Evolutionary conservation across 2,888 invertebrate genomes (phyloP).

Genomic region (Nephrotoma appendiculata): DNA sequence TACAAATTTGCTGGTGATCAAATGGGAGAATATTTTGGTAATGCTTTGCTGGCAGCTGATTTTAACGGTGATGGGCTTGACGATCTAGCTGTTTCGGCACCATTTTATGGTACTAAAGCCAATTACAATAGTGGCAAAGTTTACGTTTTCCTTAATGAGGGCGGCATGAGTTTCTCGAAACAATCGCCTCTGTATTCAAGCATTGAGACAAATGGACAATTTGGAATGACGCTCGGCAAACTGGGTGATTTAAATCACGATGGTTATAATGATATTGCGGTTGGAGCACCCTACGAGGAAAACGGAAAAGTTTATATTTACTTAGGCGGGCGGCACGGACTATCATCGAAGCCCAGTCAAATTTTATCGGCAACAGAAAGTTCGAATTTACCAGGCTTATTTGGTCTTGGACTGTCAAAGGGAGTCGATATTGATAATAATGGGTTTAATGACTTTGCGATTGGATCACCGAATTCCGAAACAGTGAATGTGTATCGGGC

Average conservation of each 20-base stretch:
- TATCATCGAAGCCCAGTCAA: constrained; percentile 44
- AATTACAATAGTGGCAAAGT: constrained; percentile 32
- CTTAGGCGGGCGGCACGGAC: constrained; percentile 46
- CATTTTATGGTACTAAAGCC: constrained; percentile 27
- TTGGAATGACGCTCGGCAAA: constrained; percentile 7
- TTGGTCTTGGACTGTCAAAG: constrained; percentile 14
- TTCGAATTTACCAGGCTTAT: neutral
- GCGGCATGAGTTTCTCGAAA: constrained; percentile 23
- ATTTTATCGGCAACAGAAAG: neutral
- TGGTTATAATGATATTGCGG: constrained; percentile 38
- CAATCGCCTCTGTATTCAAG: constrained; percentile 13
- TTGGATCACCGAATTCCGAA: constrained; percentile 21
- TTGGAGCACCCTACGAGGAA: constrained; percentile 66
- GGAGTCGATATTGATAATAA: constrained; percentile 23
- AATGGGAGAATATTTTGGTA: constrained; percentile 51
- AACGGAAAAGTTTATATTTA: constrained; percentile 59
- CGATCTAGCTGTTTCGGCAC: constrained; percentile 51
- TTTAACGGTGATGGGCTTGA: constrained; percentile 44
- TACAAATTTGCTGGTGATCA: constrained; percentile 32
- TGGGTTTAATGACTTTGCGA: constrained; percentile 13
- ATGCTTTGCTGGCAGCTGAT: constrained; percentile 43
- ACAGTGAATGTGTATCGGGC: constrained; percentile 20
- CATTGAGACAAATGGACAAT: neutral
- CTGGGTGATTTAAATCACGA: constrained; percentile 47
- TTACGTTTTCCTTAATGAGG: constrained; percentile 30